Conservation (phyloP, 2,888 invertebrate species). For the Plebejus anna region DNA sequence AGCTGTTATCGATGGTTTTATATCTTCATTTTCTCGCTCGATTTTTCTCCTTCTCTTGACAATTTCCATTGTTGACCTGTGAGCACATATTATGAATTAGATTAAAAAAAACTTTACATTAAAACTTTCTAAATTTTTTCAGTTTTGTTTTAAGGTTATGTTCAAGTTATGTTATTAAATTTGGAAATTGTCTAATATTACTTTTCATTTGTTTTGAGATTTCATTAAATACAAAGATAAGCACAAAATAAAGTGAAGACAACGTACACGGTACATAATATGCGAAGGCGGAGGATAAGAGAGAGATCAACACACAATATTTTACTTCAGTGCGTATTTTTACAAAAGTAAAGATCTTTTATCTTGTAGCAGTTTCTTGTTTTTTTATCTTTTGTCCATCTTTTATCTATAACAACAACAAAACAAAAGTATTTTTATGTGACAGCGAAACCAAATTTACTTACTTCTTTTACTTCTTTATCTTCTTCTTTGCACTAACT, state of each 20-base stretch:
- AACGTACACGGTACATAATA: no score
- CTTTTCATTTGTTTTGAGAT: no score
- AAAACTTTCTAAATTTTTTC: not conserved
- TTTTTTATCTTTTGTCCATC: no score
- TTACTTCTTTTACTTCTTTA: slow-evolving; percentile 22
- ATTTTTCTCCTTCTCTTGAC: not conserved
- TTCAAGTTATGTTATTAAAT: not conserved
- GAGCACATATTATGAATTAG: not conserved
- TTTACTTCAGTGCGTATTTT: no score
- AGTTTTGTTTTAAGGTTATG: not conserved
- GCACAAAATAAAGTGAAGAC: no score
- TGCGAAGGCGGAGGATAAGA: no score
- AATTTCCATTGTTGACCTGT: not conserved
- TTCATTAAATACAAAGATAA: no score
- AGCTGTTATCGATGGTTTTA: not conserved
- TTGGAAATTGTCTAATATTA: no score
- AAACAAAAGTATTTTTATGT: not conserved
- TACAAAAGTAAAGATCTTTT: no score
- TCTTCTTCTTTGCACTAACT: slow-evolving; percentile 21
- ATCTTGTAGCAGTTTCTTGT: no score
- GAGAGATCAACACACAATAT: no score
- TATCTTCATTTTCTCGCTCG: not conserved
- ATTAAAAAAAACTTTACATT: not conserved
- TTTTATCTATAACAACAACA: not conserved
- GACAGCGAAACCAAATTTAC: slow-evolving; percentile 8